Evolutionary conservation across 2,113 vertebrate genomes (phyloP), one percentile per base, ranked within the genome.

Genomic region (Tragelaphus scriptus): DNA sequence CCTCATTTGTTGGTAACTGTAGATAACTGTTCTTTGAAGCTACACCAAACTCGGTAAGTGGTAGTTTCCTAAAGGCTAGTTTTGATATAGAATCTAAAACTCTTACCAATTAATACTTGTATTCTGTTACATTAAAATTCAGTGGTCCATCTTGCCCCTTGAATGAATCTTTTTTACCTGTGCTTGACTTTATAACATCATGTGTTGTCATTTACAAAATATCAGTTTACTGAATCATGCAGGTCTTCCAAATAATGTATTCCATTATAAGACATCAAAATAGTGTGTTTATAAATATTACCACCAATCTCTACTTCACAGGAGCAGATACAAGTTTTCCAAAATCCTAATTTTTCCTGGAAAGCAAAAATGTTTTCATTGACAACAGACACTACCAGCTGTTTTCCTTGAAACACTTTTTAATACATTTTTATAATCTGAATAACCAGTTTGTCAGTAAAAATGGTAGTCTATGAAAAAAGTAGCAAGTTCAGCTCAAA

Each of bases 261-360:
- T 97, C 79, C 81, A 82, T 80, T 47, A n/a, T 36, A 59, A 95
- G n/a, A 28, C 19, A 88, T 40, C 85, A 96, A 86, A 96, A 92
- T 5, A 93, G 19, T 56, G 55, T 21, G 80, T 85, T 19, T 81
- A 40, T 75, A 63, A 79, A 94, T 49, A 58, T 36, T 47, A 90
- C 23, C 26, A 89, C 59, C 61, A 82, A 82, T 77, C 85, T 68
- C 75, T 80, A 12, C 36, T 79, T 15, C 53, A 75, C 25, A 53
- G 19, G 2, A n/a, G 82, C n/a, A 88, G 26, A 85, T 13, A 85
- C 23, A 81, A 55, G 47, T 93, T 94, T 58, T 95, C 91, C 36
- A 85, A 87, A 97, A 88, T 32, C 17, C 77, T 75, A 40, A 75
- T 85, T 88, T 91, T 85, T 51, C 25, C 16, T 90, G 40, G n/a